Conservation (phyloP, 2,797 vertebrate genomes). For the Poeciliopsis gracilis region DNA sequence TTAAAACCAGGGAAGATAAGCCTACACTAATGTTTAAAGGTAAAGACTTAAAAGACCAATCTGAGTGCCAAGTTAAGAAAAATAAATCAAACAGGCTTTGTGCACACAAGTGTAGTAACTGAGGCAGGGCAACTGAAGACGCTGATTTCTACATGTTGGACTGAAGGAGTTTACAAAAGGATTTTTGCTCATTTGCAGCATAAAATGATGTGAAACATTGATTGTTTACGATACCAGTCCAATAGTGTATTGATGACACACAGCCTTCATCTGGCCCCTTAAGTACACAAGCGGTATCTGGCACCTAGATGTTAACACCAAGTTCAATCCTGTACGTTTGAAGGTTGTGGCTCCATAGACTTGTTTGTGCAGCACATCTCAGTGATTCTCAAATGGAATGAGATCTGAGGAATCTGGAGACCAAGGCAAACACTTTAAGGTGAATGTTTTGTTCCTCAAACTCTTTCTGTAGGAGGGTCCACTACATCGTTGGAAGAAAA, state of each 20-base stretch:
- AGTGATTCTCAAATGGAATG: neutral
- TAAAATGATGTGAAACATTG: neutral
- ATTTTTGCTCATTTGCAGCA: neutral
- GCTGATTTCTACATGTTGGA: slow-evolving; percentile 14
- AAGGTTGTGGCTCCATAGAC: neutral
- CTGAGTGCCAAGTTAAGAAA: slow-evolving; percentile 33
- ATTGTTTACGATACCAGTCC: neutral
- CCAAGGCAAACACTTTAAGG: neutral
- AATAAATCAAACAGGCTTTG: slow-evolving; percentile 41
- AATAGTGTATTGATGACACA: neutral
- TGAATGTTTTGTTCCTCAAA: neutral
- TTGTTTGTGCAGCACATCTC: neutral
- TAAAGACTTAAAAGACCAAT: slow-evolving; percentile 23
- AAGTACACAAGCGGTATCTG: neutral
- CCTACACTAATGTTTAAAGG: slow-evolving; percentile 36
- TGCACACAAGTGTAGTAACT: slow-evolving; percentile 20
- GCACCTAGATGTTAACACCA: neutral
- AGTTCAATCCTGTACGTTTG: neutral
- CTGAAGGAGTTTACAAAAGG: neutral
- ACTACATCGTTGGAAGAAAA: neutral
- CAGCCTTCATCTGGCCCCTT: neutral
- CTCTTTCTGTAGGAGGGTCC: neutral
- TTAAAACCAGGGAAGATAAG: slow-evolving; percentile 63
- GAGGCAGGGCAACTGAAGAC: slow-evolving; percentile 4
- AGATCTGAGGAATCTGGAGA: neutral